Evolutionary conservation across 2,888 invertebrate species (phyloP).

Genomic region (Malachius bipustulatus): DNA sequence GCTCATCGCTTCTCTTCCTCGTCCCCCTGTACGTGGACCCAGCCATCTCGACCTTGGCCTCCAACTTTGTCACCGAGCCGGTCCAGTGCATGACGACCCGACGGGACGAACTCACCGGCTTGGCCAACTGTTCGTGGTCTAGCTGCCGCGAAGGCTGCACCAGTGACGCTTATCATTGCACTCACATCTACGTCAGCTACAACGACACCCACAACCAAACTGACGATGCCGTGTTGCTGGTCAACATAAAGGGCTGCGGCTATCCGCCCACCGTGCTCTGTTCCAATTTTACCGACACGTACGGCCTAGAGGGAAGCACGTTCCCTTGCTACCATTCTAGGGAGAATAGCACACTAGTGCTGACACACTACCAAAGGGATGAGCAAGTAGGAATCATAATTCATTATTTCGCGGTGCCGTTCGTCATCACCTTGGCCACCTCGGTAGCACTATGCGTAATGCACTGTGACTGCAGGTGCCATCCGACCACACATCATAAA

Average conservation of each 20-base stretch:
- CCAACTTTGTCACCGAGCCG: conserved; percentile 63
- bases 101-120: conserved; percentile 56
- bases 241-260: conserved; percentile 76
- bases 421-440: conserved; percentile 72
- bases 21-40: conserved; percentile 63
- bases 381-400: conserved; percentile 73
- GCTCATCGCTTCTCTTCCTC: conserved; percentile 59
- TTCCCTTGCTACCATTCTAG: conserved; percentile 61
- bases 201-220: conserved; percentile 34
- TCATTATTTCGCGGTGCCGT: conserved; percentile 72
- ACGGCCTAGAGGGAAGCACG: conserved; percentile 54
- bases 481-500: conserved; percentile 50
- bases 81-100: conserved; percentile 61
- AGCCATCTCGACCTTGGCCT: conserved; percentile 53
- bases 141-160: conserved; percentile 73
- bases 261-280: conserved; percentile 69
- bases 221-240: conserved; percentile 50
- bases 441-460: conserved; percentile 75
- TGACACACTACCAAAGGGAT: conserved; percentile 72
- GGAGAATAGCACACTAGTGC: conserved; percentile 68
- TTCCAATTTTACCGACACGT: conserved; percentile 58
- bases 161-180: conserved; percentile 59
- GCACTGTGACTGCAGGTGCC: conserved; percentile 77
- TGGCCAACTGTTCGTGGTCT: conserved; percentile 71
- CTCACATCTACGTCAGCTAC: conserved; percentile 51